Percentiles rank a stretch among this genome's conserved stretches.
Evolutionary conservation across 2,888 invertebrate species (phyloP).

Genomic region (Busseola fusca): DNA sequence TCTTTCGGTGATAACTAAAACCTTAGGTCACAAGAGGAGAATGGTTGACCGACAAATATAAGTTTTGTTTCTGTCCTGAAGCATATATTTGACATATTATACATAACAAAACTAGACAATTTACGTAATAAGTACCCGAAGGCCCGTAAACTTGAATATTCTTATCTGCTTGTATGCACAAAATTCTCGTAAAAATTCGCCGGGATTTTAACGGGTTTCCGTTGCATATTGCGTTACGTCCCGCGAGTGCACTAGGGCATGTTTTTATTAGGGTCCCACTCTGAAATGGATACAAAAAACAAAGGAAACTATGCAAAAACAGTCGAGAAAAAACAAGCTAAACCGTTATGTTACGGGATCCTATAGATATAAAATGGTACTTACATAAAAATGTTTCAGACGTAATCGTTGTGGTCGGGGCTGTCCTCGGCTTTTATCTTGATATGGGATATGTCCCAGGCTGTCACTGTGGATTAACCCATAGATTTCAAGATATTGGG

Average conservation of each 20-base stretch:
- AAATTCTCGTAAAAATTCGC: conserved; percentile 12
- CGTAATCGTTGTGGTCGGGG: conserved; percentile 35
- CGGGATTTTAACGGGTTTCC: conserved; percentile 29
- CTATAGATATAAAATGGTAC: conserved; percentile 29
- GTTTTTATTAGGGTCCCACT: conserved; percentile 44
- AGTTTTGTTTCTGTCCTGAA: background rate
- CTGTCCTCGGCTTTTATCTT: conserved; percentile 43
- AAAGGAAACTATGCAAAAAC: conserved; percentile 21
- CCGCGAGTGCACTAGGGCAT: conserved; percentile 36
- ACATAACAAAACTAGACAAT: background rate
- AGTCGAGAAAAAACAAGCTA: conserved; percentile 30
- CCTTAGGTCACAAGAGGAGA: background rate
- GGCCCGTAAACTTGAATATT: conserved; percentile 1
- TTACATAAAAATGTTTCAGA: conserved; percentile 38
- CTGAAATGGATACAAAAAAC: conserved; percentile 31
- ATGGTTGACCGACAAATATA: background rate
- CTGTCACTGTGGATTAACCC: conserved; percentile 56
- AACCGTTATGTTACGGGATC: conserved; percentile 11
- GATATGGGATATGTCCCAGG: conserved; percentile 49
- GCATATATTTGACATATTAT: background rate
- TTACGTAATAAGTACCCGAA: background rate
- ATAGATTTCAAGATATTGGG: conserved; percentile 41
- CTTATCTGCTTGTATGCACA: background rate
- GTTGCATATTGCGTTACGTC: conserved; percentile 43
- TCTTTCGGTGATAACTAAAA: too few species aligned